Evolutionary conservation across 2,797 vertebrate genomes (phyloP).

Genomic region (Falco biarmicus): DNA sequence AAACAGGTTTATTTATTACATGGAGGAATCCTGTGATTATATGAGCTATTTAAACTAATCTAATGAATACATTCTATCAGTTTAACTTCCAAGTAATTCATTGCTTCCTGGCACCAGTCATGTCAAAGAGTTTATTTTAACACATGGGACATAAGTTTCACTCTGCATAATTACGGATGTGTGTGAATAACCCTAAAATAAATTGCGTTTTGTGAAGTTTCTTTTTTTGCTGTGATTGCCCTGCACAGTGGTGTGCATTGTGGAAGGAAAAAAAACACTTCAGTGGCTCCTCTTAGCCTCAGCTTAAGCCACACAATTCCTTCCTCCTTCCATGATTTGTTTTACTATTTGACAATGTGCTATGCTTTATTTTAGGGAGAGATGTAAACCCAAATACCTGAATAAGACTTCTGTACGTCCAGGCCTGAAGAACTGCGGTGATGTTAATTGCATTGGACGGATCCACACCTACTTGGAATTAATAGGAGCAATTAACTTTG

Average conservation of each 20-base stretch:
- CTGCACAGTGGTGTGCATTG: rapidly evolving
- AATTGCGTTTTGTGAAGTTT: neutral
- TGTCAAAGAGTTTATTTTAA: neutral
- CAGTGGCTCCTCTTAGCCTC: neutral
- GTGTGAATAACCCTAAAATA: neutral
- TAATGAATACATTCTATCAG: neutral
- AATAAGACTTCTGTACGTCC: conserved; percentile 98
- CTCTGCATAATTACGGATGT: neutral
- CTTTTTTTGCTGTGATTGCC: neutral
- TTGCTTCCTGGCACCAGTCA: neutral
- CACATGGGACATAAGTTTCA: neutral
- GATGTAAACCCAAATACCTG: conserved; percentile 92
- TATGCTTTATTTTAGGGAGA: conserved; percentile 82
- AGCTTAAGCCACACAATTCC: neutral
- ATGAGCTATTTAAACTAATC: neutral
- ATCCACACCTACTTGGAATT: conserved; percentile 98
- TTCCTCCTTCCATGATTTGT: neutral
- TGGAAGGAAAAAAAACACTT: rapidly evolving
- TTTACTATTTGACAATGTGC: neutral
- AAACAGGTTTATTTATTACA: neutral
- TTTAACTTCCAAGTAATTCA: neutral
- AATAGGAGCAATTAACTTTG: conserved; percentile 97
- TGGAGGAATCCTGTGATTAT: neutral
- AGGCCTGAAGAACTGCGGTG: conserved; percentile 96
- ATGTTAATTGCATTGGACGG: conserved; percentile 97